Evolutionary conservation across 2,797 vertebrate genomes (phyloP).

Genomic region (Pseudocheirus occidentalis): DNA sequence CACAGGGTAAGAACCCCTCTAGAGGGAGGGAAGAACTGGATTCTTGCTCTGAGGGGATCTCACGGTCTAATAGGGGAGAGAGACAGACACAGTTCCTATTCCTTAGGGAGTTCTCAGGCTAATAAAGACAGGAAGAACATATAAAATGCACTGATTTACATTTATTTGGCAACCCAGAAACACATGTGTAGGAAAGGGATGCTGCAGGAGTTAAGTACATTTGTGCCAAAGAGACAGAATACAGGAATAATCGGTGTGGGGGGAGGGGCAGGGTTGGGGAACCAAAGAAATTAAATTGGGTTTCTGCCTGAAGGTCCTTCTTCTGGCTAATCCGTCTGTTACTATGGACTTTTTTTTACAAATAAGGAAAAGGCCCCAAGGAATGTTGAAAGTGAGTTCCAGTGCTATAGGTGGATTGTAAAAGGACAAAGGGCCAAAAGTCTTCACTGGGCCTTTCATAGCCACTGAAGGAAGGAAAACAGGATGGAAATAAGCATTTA

Average conservation of each 20-base stretch:
- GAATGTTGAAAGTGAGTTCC: neutral
- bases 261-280: neutral
- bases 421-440: neutral
- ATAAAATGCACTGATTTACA: neutral
- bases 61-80: neutral
- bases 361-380: neutral
- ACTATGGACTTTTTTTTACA: neutral
- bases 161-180: neutral
- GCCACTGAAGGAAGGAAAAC: neutral
- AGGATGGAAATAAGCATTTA: neutral
- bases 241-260: neutral
- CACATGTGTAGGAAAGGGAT: neutral
- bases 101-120: neutral
- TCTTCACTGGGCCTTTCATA: neutral
- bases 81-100: neutral
- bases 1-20: neutral
- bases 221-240: neutral
- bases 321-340: neutral
- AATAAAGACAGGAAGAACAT: neutral
- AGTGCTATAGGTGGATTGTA: neutral
- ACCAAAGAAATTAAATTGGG: neutral
- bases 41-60: neutral
- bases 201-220: neutral
- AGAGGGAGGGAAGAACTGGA: neutral
- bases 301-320: neutral